Base-by-base conservation (phyloP, 2,888 invertebrate genomes). In the Cecidostiba fungosa region DNA sequence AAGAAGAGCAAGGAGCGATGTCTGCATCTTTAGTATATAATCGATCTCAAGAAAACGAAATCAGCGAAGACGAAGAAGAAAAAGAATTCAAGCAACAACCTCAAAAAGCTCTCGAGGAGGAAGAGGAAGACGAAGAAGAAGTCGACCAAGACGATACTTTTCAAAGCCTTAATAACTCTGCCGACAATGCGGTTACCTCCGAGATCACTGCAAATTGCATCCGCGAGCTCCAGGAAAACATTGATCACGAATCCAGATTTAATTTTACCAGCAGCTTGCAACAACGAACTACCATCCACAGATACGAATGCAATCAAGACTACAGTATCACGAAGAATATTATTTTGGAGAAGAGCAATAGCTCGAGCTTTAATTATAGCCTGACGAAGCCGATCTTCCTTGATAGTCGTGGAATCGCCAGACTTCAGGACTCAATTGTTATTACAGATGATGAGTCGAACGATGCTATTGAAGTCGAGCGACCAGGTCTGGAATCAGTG, bases 401-500 rank as follows among this genome's bases (percentile, higher is more conserved):
- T 12, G 82, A 84, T 29, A 77, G 26, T 10, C 32, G 62, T 1
- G 87, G 84, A 8, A 80, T 83, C 10, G 26, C 85, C 0, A 84
- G 66, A 23, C 81, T 70, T 50, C n/a, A 50, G 26, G 86, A 86
- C 1, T 50, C 70, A 87, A 87, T 23, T 86, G 84, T 4, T 47
- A 91, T 91, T 10, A 91, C 90, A 14, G 90, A 91, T 76, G 91
- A 91, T 59, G 90, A 91, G 47, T 90, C 90, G 6, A 79, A 69
- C 5, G 82, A 82, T 23, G 74, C n/a, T 1, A 2, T 36, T 39
- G 84, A 74, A 23, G 19, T 43, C 14, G 36, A 47, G 6, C 72
- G 29, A 12, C n/a, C 43, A 76, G 36, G 72, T 59, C n/a, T 73
- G 19, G 69, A 43, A 76, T 23, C 36, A 12, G 59, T 47, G 5